phyloP scores from a whole-genome alignment of 2,113 vertebrate genomes.

The Stigmatopora nigra region DNA sequence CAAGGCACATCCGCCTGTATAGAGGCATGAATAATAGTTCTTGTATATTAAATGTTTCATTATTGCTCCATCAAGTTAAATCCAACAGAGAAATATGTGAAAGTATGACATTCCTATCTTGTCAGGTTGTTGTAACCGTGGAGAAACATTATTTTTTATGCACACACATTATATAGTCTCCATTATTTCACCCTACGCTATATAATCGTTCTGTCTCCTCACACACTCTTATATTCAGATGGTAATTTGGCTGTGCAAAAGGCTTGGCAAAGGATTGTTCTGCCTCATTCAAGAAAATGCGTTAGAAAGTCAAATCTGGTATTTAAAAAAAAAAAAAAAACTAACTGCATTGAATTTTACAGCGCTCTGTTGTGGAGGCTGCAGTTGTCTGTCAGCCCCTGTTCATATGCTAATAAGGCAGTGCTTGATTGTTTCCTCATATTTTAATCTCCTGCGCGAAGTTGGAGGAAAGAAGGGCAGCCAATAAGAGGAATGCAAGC shows the following conservation, averaged over 20 bases:
- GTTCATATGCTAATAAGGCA: slow-evolving; percentile 72
- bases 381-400: slow-evolving; percentile 47
- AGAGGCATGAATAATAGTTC: no score
- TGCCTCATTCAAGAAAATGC: slow-evolving; percentile 68
- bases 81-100: slow-evolving; percentile 11
- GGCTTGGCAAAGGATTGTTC: slow-evolving; percentile 57
- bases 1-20: no score
- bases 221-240: slow-evolving; percentile 69
- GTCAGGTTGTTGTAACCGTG: slow-evolving; percentile 43
- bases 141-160: slow-evolving; percentile 59
- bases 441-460: slow-evolving; percentile 67
- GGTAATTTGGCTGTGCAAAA: slow-evolving; percentile 69
- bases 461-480: slow-evolving; percentile 24
- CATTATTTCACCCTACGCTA: slow-evolving; percentile 58
- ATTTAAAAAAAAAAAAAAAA: slow-evolving; percentile 52
- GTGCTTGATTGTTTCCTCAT: slow-evolving; percentile 72
- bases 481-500: slow-evolving; percentile 13
- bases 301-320: slow-evolving; percentile 69
- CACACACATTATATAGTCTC: slow-evolving; percentile 62
- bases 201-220: slow-evolving; percentile 58
- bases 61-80: slow-evolving; percentile 23
- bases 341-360: slow-evolving; percentile 61
- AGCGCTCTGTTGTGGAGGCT: slow-evolving; percentile 50
- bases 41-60: slow-evolving; percentile 5
- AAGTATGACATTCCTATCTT: slow-evolving; percentile 34